Base-by-base conservation (phyloP, 1,140 invertebrate genomes). In the Cherax quadricarinatus region DNA sequence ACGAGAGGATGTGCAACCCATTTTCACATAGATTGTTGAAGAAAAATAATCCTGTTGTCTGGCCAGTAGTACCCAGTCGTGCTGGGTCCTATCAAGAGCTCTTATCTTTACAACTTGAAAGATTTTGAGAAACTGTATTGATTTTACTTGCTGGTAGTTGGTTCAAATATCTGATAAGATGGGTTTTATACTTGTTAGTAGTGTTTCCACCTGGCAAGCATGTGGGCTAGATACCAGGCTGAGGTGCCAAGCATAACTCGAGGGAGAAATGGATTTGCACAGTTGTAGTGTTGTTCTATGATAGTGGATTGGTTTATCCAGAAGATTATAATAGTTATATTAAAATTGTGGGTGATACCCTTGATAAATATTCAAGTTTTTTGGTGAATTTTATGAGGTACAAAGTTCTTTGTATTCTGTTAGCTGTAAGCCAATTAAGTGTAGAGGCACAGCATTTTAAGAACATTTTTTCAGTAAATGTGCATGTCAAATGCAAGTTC, bases 331-430 rank as follows among this genome's bases (percentile, higher is more conserved):
- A 70, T 90, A 90, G 88, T 90, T 90, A 78, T 75, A 84, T 90
- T 84, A 75, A 90, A 73, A 30, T 57, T 83, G 9, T 85, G 60
- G 81, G 88, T 81, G 75, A 85, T 81, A 78, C 49, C 70, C 85
- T 90, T 73, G 88, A 90, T 30, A 82, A 89, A 89, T 89, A 89
- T 57, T 89, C 80, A 83, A 83, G 88, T 89, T 89, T n/a, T 83
- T 89, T 89, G 88, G 81, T 90, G 88, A 85, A 85, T 90, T 90
- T 62, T 79, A 80, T 30, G 88, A 91, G 90, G 90, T 91, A 91
- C 90, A 91, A 91, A 91, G 75, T 91, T 51, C 75, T 91, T 91
- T 91, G 90, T 91, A 91, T 81, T 90, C 75, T 81, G 84, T 91
- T 91, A 87, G 79, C 21, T 53, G 41, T 86, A 91, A 73, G 79